These are phyloP conservation scores for Alces alces DNA, from an alignment of 2,113 vertebrate species.

Conservation along the genomic window DNA sequence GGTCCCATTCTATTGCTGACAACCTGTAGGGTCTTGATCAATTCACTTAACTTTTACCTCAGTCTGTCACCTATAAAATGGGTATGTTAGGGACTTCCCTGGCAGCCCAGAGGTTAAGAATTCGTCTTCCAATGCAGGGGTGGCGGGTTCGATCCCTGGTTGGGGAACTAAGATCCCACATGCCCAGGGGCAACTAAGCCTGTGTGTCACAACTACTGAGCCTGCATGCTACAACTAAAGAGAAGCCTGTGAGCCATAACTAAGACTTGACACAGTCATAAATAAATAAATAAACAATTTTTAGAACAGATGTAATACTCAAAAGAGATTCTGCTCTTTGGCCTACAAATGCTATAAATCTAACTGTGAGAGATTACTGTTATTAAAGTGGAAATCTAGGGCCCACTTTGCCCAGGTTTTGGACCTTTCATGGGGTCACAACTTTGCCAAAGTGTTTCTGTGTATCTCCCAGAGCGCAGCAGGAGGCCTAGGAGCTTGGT, in stretches of 20 bases:
- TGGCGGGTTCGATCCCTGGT: not conserved
- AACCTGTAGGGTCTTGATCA: not conserved
- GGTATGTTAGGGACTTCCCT: not conserved
- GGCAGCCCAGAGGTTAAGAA: not conserved
- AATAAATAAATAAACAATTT: not conserved
- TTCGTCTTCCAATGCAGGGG: not conserved
- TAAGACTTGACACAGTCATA: not conserved
- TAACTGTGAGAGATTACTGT: not conserved
- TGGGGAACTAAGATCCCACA: not conserved
- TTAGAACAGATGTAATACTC: not conserved
- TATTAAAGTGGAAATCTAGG: not conserved
- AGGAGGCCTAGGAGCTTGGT: not conserved
- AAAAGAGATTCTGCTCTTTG: not conserved
- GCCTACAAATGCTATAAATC: not conserved
- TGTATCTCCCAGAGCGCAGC: not conserved
- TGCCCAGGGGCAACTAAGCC: not conserved
- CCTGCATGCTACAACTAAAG: not conserved
- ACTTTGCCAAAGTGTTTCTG: not conserved
- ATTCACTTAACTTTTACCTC: not conserved
- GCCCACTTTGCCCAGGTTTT: not conserved
- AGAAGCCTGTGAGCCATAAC: not conserved
- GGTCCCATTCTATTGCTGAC: not conserved
- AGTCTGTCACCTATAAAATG: not conserved
- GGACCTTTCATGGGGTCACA: not conserved
- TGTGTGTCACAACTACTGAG: not conserved